Base-by-base conservation (phyloP, 2,113 vertebrate genomes). In the Callionymus lyra region DNA sequence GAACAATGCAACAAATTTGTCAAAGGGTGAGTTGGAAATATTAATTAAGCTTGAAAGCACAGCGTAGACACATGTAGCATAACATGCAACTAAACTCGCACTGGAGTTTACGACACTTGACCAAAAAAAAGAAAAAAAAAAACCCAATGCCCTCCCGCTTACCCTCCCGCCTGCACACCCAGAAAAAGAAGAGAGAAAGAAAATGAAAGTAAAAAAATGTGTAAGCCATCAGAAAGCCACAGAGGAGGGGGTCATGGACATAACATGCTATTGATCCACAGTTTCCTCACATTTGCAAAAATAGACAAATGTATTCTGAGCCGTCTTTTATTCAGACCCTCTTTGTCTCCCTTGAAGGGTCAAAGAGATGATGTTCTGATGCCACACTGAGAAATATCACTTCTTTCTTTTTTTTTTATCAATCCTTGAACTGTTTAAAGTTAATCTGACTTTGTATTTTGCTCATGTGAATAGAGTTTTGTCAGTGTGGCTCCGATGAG, bases 211-310 rank as follows among this genome's bases (percentile, higher is more conserved):
- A 84, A 84, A 82, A 27, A 27, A 81, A 87, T 85, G 83, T 85
- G 74, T 81, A 85, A 85, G 82, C 82, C 81, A 78, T 86, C 73
- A 63, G 72, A 76, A 86, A 87, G 83, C 84, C 84, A 86, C 82
- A 85, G 76, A 84, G 82, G 78, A 83, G 68, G 75, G 80, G 79
- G 68, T 78, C 80, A 86, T 85, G 84, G 74, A 83, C 75, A 79
- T 73, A 78, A 74, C 84, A 87, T 86, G 84, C 81, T 82, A 84
- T 85, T 85, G 86, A 86, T 86, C 86, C 86, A 88, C 84, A 79
- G 68, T 83, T 50, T 66, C 48, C 54, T 74, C 58, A 66, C 63
- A 42, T 47, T 52, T 45, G 52, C 39, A 50, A 46, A 42, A 60
- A 74, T 69, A 59, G 47, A 68, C 50, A 82, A 72, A 82, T 81